Conservation (phyloP, 2,113 vertebrate species). For the Nothocercus nigrocapillus region DNA sequence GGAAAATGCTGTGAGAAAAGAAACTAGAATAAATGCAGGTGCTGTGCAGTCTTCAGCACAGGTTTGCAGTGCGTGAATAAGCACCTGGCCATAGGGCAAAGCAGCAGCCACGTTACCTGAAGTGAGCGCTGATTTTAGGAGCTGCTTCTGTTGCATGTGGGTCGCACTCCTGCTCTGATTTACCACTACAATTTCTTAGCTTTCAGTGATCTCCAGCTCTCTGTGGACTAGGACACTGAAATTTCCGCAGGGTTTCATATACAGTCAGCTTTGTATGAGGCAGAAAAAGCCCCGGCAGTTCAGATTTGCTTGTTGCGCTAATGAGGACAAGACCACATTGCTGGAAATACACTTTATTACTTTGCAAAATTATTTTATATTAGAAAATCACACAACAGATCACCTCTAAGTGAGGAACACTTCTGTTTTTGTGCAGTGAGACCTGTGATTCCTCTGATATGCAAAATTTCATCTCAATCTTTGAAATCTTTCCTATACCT, state of each 20-base stretch:
- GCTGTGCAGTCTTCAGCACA: neutral
- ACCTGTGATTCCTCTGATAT: rapidly evolving
- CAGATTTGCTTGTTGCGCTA: neutral
- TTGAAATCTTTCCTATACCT: neutral
- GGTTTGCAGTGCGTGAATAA: neutral
- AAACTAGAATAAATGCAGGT: neutral
- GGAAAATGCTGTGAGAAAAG: neutral
- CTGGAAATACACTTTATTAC: neutral
- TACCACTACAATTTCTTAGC: too few relatives aligned
- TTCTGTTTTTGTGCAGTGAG: neutral
- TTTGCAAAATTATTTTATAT: neutral
- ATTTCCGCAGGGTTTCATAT: neutral
- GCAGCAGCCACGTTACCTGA: neutral
- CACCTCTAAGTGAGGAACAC: neutral
- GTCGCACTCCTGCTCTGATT: neutral
- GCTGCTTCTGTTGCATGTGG: neutral
- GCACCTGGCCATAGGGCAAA: neutral
- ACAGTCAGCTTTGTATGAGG: neutral
- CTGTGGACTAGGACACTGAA: neutral
- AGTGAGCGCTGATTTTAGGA: too few relatives aligned
- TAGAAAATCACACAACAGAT: neutral
- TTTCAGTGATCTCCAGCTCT: neutral
- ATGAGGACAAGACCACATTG: neutral
- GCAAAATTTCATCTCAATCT: neutral
- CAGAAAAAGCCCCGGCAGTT: neutral